phyloP scores from a whole-genome alignment of 92 coral and sea anemone genomes.

The Porites lobata region DNA sequence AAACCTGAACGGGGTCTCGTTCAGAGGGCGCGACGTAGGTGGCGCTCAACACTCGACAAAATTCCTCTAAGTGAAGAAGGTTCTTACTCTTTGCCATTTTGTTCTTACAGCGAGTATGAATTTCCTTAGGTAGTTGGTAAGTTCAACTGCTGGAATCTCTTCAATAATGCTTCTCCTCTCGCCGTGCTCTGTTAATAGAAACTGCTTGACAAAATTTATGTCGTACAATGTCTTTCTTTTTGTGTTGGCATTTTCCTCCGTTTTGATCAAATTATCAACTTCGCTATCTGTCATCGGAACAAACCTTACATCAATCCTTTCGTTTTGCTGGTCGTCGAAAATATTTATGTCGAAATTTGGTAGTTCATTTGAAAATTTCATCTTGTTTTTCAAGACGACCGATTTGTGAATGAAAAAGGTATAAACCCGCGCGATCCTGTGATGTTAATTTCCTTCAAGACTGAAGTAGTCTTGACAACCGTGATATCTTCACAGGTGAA shows the following conservation, averaged over 20 bases:
- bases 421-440: no score
- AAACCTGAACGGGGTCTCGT: slow-evolving; percentile 30
- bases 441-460: no score
- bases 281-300: no score
- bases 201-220: background rate
- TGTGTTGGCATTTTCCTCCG: background rate
- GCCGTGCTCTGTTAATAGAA: background rate
- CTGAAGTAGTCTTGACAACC: no score
- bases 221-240: background rate
- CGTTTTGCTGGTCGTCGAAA: no score
- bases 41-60: no score
- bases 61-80: background rate
- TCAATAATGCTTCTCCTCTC: background rate
- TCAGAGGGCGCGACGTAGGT: slow-evolving; percentile 15
- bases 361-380: background rate
- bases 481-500: no score
- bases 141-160: no score
- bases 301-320: no score
- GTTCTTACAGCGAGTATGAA: background rate
- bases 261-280: background rate
- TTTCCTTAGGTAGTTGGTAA: background rate
- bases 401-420: background rate
- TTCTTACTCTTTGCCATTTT: background rate
- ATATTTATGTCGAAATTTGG: background rate
- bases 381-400: background rate